Evolutionary conservation across 2,888 invertebrate species (phyloP), one percentile per base, ranked within the genome.

Genomic region (Latrodectus elegans): DNA sequence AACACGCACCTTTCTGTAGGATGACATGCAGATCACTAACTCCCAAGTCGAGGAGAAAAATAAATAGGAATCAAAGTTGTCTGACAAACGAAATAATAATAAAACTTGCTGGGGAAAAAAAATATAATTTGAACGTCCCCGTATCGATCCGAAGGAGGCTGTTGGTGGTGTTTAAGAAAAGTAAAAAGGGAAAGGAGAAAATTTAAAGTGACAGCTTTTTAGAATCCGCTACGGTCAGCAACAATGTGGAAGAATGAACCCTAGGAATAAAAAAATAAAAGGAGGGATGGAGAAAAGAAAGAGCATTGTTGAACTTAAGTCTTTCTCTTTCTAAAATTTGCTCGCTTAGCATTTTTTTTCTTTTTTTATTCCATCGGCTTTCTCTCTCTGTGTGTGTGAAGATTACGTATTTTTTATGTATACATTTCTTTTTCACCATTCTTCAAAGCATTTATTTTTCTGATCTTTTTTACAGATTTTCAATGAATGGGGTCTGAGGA

Each of bases 191-290:
- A 79, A 74, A 75, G 80, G 67, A 64, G 85, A 77, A 82, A 82
- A 87, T 81, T 82, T 81, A 87, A 87, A 87, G 77, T 82, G 87
- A 87, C 81, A 81, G 76, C 76, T 87, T 86, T 86, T 73, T 86
- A 78, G 70, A 79, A 86, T 80, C 70, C 64, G 80, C 80, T 26
- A 70, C 70, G 85, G 85, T 86, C 85, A 86, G 85, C 85, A 86
- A 76, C 84, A 85, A 85, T 79, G 84, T 65, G 53, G 68, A 55
- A 67, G 64, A 38, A 38, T 38, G 26, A 49, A 73, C 52, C 52
- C 17, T 38, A 65, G 14, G 83, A 83, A 52, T 38, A 38, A 38
- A 38, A 38, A 38, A 38, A 26, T 52, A 72, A 53, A 81, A 51
- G 15, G 71, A 77, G 71, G 14, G 78, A 73, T 53, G 60, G 68